These are phyloP conservation scores for Jordanella pulchra DNA, from an alignment of 2,797 vertebrate species.

Conservation along the genomic window DNA sequence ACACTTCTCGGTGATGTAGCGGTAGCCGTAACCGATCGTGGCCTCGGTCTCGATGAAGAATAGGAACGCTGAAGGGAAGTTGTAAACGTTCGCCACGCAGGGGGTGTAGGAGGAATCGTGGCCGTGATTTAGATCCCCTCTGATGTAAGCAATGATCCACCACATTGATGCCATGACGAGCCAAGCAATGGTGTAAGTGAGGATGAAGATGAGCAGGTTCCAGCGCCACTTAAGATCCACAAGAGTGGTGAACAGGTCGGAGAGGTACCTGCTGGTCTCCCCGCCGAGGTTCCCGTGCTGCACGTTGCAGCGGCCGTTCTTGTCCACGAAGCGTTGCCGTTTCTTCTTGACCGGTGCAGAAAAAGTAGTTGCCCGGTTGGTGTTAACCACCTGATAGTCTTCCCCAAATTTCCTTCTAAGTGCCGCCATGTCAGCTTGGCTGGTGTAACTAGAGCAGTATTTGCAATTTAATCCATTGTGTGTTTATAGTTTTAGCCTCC, in stretches of 20 bases:
- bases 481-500: constrained; percentile 28
- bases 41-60: constrained; percentile 93
- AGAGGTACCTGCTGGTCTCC: constrained; percentile 89
- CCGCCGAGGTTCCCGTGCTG: constrained; percentile 92
- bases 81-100: constrained; percentile 92
- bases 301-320: constrained; percentile 92
- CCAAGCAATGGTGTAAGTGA: constrained; percentile 93
- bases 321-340: constrained; percentile 91
- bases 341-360: constrained; percentile 83
- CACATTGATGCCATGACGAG: constrained; percentile 93
- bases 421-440: constrained; percentile 81
- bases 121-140: constrained; percentile 84
- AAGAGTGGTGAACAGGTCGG: constrained; percentile 91
- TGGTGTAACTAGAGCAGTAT: constrained; percentile 2
- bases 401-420: constrained; percentile 89
- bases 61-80: constrained; percentile 93
- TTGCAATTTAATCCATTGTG: constrained; percentile 64
- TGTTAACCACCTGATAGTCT: constrained; percentile 89
- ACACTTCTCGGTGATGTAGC: constrained; percentile 92
- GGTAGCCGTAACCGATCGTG: constrained; percentile 90
- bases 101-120: constrained; percentile 84
- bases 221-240: constrained; percentile 94
- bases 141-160: constrained; percentile 91
- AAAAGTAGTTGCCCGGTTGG: constrained; percentile 69
- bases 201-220: constrained; percentile 91